Percentiles rank a stretch among this genome's conserved stretches.
phyloP scores from a whole-genome alignment of 1,140 invertebrate species.

The Drosophila nannoptera region DNA sequence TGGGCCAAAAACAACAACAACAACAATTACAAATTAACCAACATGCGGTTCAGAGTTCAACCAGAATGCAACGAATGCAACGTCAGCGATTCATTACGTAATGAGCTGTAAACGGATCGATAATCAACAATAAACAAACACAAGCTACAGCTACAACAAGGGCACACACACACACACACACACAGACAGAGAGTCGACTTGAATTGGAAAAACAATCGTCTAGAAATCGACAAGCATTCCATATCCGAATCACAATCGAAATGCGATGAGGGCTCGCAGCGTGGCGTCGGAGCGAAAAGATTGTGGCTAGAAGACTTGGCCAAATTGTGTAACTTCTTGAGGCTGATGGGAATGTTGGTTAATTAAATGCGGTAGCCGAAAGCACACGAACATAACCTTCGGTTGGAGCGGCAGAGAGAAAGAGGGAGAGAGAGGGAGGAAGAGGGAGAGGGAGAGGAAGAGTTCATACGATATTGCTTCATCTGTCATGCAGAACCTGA shows the following conservation, averaged over 20 bases:
- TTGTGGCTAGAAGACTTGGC: background rate
- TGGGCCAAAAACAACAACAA: constrained; percentile 3
- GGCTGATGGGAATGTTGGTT: constrained; percentile 1
- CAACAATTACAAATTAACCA: constrained; percentile 48
- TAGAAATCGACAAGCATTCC: constrained; percentile 43
- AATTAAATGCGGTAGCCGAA: constrained; percentile 10
- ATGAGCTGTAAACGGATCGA: constrained; percentile 43
- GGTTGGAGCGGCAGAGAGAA: background rate
- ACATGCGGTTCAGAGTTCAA: constrained; percentile 64
- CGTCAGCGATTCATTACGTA: constrained; percentile 45
- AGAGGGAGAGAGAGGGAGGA: no score
- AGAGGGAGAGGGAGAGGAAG: no score
- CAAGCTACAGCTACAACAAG: constrained; percentile 51
- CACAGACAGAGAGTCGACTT: constrained; percentile 47
- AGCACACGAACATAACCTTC: constrained; percentile 26
- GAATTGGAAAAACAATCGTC: constrained; percentile 40
- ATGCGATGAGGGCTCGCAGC: constrained; percentile 41
- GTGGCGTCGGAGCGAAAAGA: constrained; percentile 16
- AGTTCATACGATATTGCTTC: constrained; percentile 1
- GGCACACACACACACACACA: constrained; percentile 27
- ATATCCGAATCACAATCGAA: constrained; percentile 25
- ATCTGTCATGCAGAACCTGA: background rate
- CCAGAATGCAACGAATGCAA: constrained; percentile 45
- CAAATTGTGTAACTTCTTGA: background rate
- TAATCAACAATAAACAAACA: constrained; percentile 38